Conservation (phyloP, 2,113 vertebrate genomes). For the Myiozetetes cayanensis region DNA sequence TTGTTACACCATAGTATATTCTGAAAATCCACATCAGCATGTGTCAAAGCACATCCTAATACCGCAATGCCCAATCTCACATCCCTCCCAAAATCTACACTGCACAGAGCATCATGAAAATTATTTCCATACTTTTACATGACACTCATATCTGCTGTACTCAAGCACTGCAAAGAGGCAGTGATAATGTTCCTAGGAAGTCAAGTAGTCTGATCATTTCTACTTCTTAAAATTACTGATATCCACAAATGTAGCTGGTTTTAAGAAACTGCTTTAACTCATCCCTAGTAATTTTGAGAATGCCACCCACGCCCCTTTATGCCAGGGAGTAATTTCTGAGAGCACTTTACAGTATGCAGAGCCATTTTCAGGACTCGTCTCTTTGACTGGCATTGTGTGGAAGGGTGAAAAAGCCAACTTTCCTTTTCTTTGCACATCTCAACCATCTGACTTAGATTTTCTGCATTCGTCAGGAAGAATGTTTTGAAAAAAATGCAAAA, state of each 20-base stretch:
- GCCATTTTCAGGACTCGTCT: background rate
- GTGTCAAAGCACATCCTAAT: background rate
- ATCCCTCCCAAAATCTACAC: background rate
- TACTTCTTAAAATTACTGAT: background rate
- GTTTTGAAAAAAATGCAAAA: background rate
- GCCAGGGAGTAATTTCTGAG: background rate
- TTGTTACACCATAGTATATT: background rate
- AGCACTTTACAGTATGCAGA: background rate
- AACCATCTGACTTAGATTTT: background rate
- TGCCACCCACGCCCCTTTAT: background rate
- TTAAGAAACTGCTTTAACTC: background rate
- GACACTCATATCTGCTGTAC: background rate
- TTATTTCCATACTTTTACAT: background rate
- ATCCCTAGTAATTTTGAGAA: background rate
- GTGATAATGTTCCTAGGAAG: background rate
- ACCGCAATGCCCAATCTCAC: background rate
- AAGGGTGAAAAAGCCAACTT: background rate
- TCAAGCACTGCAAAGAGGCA: background rate
- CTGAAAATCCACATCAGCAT: background rate
- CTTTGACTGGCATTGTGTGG: background rate
- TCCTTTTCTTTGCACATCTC: background rate
- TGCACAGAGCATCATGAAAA: background rate
- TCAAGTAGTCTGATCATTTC: background rate
- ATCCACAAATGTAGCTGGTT: background rate
- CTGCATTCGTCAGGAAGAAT: background rate